phyloP scores from a whole-genome alignment of 2,888 invertebrate genomes.

The Meliscaeva auricollis region DNA sequence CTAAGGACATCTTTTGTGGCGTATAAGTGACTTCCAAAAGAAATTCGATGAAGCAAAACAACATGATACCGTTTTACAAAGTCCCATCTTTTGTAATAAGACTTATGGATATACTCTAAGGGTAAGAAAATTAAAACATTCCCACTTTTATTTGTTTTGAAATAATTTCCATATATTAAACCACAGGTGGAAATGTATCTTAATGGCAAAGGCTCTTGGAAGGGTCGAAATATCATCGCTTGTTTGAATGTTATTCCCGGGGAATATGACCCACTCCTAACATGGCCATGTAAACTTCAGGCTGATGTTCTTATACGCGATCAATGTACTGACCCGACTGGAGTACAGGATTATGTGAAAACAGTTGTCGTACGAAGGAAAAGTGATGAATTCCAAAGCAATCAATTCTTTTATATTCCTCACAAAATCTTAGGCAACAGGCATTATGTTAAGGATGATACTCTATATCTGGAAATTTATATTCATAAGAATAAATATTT shows the following conservation, averaged over 20 bases:
- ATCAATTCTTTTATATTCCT: constrained; percentile 83
- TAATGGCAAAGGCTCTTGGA: constrained; percentile 92
- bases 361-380: constrained; percentile 86
- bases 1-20: constrained; percentile 88
- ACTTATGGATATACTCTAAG: constrained; percentile 91
- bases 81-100: constrained; percentile 89
- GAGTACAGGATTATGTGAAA: constrained; percentile 87
- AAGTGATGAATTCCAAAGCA: constrained; percentile 83
- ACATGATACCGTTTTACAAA: constrained; percentile 87
- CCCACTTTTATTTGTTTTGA: neutral
- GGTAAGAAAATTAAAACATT: constrained; percentile 82
- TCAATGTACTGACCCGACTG: constrained; percentile 85
- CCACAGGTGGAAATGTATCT: constrained; percentile 88
- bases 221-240: constrained; percentile 89
- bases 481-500: constrained; percentile 77
- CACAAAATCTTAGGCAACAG: constrained; percentile 81
- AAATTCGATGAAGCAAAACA: constrained; percentile 89
- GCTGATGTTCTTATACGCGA: constrained; percentile 88
- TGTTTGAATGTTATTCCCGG: constrained; percentile 89
- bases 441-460: constrained; percentile 82
- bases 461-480: constrained; percentile 82
- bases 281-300: constrained; percentile 90
- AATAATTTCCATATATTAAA: neutral
- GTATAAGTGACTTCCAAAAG: constrained; percentile 87
- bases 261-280: constrained; percentile 89